Evolutionary conservation across 2,113 vertebrate species (phyloP).

Genomic region (Aphyosemion australe): DNA sequence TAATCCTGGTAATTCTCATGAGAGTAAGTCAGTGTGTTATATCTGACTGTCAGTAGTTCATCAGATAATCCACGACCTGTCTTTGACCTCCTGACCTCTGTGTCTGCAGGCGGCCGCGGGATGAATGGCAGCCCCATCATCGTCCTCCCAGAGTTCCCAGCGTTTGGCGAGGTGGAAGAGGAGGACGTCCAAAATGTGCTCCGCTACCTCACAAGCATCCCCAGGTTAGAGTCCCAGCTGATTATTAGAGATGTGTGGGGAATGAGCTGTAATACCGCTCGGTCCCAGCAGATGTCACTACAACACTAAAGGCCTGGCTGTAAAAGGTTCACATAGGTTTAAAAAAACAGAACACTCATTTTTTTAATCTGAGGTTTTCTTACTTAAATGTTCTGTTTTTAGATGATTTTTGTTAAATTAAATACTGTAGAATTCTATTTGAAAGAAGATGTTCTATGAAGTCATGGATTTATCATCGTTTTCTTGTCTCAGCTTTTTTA

Average conservation of each 20-base stretch:
- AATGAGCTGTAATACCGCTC: constrained; percentile 23
- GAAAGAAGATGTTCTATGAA: background rate
- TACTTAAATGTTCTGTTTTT: background rate
- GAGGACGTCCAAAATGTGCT: constrained; percentile 92
- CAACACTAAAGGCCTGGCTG: background rate
- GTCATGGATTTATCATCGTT: background rate
- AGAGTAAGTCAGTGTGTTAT: background rate
- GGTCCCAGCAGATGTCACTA: constrained; percentile 46
- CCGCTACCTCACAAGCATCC: constrained; percentile 89
- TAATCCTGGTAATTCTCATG: background rate
- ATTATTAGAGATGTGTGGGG: background rate
- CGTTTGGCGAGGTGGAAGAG: constrained; percentile 89
- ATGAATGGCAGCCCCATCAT: constrained; percentile 90
- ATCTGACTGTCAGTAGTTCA: constrained; percentile 1
- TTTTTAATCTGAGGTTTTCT: too few species aligned
- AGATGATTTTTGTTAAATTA: constrained; percentile 3
- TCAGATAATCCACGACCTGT: background rate
- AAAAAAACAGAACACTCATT: too few species aligned
- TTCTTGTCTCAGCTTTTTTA: background rate
- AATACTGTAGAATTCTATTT: background rate
- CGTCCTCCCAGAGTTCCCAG: constrained; percentile 92
- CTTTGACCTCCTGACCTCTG: constrained; percentile 8
- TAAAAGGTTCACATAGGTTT: constrained; percentile 5
- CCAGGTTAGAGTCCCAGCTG: constrained; percentile 79
- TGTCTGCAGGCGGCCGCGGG: constrained; percentile 86